Evolutionary conservation across 1,140 invertebrate species (phyloP), one percentile per base, ranked within the genome.

Genomic region (Drosophila pruinosa): DNA sequence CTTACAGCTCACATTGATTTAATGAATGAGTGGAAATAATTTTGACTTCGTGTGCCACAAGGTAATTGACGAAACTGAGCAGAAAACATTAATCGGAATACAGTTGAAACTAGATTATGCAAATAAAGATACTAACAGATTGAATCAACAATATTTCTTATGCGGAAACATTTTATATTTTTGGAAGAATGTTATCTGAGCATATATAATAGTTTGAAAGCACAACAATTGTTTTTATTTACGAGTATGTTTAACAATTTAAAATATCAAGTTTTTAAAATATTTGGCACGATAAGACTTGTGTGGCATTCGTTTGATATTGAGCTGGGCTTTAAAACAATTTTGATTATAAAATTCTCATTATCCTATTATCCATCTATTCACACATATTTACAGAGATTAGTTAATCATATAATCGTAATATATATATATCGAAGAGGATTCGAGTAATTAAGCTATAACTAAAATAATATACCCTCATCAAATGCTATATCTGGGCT

Each of bases 261-360:
- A 80, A 85, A 78, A 86, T 19, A 75, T 63, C 8, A 71, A 52
- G 59, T 52, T 12, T 36, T 70, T 67, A 86, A 80, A 86, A 85
- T 14, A 21, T 28, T 72, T 83, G 78, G 78, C 78, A 81, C 69
- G 58, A 62, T 39, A 41, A 59, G 45, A 31, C 15, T 43, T 45
- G 14, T 24, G 5, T 36, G 26, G 34, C 19, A 12, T 58, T 6
- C 21, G 24, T 48, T 71, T 31, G 54, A 41, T 72, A 41, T 75
- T 65, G 53, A 74, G 67, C 67, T 57, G 52, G 36, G 53, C 53
- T 47, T 67, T 58, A 72, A 72, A 72, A 67, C 47, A 43, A 62
- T 56, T 71, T 75, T 61, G 61, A 72, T 72, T 62, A 72, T 57
- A 56, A 72, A 75, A 75, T 45, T 39, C 26, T 22, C 48, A 52